Conservation (phyloP, 2,797 vertebrate genomes). For the Triplophysa bombifrons region DNA sequence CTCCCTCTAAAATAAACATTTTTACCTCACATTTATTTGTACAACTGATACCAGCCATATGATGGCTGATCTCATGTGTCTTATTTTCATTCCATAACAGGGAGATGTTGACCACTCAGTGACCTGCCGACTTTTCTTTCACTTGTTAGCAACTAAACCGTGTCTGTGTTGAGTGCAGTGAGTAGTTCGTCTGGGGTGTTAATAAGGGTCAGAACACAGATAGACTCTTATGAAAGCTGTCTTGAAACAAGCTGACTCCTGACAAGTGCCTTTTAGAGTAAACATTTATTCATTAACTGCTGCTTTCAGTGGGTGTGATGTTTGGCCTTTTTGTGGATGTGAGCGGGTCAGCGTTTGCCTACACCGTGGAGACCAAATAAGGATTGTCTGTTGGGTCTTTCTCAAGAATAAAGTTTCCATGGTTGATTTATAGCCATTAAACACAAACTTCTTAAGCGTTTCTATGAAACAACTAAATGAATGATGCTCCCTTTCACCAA, state of each 20-base stretch:
- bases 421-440: too few relatives aligned
- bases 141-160: too few relatives aligned
- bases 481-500: too few relatives aligned
- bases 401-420: too few relatives aligned
- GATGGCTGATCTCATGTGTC: neutral
- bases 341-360: neutral
- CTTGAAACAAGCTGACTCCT: neutral
- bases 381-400: too few relatives aligned
- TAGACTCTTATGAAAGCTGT: neutral
- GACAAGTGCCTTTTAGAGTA: neutral
- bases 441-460: too few relatives aligned
- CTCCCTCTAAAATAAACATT: too few relatives aligned
- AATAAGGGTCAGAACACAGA: neutral
- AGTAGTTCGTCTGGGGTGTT: neutral
- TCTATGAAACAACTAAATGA: too few relatives aligned
- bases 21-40: too few relatives aligned
- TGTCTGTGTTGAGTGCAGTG: neutral
- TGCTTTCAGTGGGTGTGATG: neutral
- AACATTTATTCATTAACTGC: neutral
- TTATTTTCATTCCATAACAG: neutral
- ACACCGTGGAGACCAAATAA: too few relatives aligned
- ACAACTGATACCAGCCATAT: neutral
- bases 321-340: neutral
- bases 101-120: neutral
- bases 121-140: neutral